Evolutionary conservation across 2,888 invertebrate species (phyloP).

Genomic region (Eupithecia vulgata): DNA sequence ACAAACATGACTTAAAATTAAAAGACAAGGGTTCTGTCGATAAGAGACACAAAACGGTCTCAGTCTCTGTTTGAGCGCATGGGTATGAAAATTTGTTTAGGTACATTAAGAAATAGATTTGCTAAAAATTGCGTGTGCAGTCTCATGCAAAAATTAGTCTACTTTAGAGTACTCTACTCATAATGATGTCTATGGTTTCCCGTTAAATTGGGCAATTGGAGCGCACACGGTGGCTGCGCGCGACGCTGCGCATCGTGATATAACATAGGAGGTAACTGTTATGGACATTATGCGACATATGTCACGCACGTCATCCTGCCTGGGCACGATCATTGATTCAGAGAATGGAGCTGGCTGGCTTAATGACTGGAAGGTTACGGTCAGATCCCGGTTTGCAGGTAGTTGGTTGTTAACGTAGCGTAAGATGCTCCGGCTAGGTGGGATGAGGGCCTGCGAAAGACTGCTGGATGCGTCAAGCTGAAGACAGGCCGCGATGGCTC

Average conservation of each 20-base stretch:
- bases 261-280: conserved; percentile 62
- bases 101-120: not conserved
- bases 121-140: not conserved
- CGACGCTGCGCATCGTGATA: conserved; percentile 63
- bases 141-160: not conserved
- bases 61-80: too few relatives aligned
- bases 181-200: conserved; percentile 54
- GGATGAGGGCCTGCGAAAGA: too few relatives aligned
- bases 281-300: conserved; percentile 74
- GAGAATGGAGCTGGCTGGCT: not conserved
- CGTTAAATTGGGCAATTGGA: conserved; percentile 82
- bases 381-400: too few relatives aligned
- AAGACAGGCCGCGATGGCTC: too few relatives aligned
- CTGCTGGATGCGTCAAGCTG: too few relatives aligned
- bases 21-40: too few relatives aligned
- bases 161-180: not conserved
- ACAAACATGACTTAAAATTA: too few relatives aligned
- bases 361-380: too few relatives aligned
- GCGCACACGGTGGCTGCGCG: conserved; percentile 71
- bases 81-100: too few relatives aligned
- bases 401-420: too few relatives aligned
- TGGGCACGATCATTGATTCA: conserved; percentile 55
- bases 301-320: conserved; percentile 62
- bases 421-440: too few relatives aligned
- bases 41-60: too few relatives aligned